These are phyloP conservation scores for Drosophila bocki DNA, from an alignment of 1,140 invertebrate genomes.

Conservation along the genomic window DNA sequence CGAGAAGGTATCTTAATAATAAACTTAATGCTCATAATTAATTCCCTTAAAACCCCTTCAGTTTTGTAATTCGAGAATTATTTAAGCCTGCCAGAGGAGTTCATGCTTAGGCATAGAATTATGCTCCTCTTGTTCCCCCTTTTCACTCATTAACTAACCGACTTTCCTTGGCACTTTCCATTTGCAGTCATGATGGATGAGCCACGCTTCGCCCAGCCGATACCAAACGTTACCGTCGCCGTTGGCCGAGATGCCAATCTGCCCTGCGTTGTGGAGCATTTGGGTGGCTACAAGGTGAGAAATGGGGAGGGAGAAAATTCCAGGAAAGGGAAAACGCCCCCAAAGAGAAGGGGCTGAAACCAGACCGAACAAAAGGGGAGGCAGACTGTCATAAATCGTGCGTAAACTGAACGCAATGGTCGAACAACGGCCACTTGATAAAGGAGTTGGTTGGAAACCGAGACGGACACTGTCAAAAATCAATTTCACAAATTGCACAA, in stretches of 20 bases:
- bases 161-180: slow-evolving; percentile 50
- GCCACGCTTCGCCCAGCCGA: slow-evolving; percentile 93
- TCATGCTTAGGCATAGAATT: not conserved
- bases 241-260: slow-evolving; percentile 94
- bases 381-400: slow-evolving; percentile 64
- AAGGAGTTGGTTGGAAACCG: slow-evolving; percentile 53
- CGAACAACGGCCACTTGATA: slow-evolving; percentile 24
- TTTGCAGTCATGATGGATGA: slow-evolving; percentile 91
- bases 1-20: not conserved
- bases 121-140: not conserved
- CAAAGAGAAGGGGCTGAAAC: not conserved
- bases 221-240: slow-evolving; percentile 95
- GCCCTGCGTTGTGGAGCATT: slow-evolving; percentile 94
- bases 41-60: not conserved
- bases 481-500: slow-evolving; percentile 72
- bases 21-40: not conserved
- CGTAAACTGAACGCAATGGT: slow-evolving; percentile 43
- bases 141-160: slow-evolving; percentile 68
- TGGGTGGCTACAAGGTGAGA: slow-evolving; percentile 94
- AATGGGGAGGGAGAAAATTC: not conserved
- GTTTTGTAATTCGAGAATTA: slow-evolving; percentile 7
- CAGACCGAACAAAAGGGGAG: not conserved
- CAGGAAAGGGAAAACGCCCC: not conserved
- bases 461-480: slow-evolving; percentile 69
- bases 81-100: not conserved